A percentile compares a stretch with the other conserved stretches of the same genome.
Evolutionary conservation across 2,797 vertebrate species (phyloP).

Genomic region (Petrocephalus schoutedeni): DNA sequence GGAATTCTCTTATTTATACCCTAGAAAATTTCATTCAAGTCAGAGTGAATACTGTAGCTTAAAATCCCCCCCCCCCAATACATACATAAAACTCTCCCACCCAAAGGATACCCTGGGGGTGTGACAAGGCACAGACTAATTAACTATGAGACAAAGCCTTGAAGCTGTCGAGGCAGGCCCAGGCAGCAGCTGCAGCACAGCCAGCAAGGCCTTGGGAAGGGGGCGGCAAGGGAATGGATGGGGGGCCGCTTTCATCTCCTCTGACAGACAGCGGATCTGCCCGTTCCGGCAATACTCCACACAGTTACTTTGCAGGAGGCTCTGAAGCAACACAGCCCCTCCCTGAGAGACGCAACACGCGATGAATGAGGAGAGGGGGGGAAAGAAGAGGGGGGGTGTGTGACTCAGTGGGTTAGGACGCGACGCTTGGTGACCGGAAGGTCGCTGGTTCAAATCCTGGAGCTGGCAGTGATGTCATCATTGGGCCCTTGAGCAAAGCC

Average conservation of each 20-base stretch:
- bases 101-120: conserved; percentile 10
- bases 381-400: background rate
- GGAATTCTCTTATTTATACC: background rate
- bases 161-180: background rate
- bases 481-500: background rate
- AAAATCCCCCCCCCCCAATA: background rate
- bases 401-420: background rate
- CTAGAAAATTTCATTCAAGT: conserved; percentile 4
- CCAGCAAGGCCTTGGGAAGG: background rate
- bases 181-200: background rate
- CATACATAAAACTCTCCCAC: background rate
- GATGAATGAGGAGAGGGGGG: background rate
- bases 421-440: background rate
- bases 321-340: background rate
- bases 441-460: background rate
- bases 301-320: background rate
- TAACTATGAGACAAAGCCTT: conserved; percentile 23
- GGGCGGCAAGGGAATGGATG: background rate
- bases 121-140: conserved; percentile 23
- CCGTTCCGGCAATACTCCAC: conserved; percentile 35
- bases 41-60: background rate
- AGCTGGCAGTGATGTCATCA: background rate
- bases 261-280: conserved; percentile 45
- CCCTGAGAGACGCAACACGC: background rate
- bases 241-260: conserved; percentile 51